Evolutionary conservation across 2,797 vertebrate species (phyloP).

Genomic region (Etheostoma perlongum): DNA sequence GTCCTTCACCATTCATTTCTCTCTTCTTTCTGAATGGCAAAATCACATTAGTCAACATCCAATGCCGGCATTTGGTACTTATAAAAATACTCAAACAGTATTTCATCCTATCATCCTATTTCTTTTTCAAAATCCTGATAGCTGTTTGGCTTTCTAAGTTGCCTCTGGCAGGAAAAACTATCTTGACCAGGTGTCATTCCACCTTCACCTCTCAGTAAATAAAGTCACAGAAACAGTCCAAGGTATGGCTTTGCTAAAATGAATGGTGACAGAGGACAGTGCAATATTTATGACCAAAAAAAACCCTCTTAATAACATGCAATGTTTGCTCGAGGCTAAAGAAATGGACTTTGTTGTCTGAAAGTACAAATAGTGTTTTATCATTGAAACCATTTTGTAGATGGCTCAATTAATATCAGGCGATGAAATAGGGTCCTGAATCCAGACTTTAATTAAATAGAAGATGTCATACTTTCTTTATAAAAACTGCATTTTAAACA

Average conservation of each 20-base stretch:
- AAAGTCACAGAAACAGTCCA: constrained; percentile 29
- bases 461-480: neutral
- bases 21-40: constrained; percentile 7
- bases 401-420: neutral
- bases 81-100: constrained; percentile 1
- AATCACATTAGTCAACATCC: constrained; percentile 20
- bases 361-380: neutral
- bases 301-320: constrained; percentile 24
- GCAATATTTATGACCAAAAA: constrained; percentile 44
- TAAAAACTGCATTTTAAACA: neutral
- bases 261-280: constrained; percentile 12
- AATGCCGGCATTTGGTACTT: neutral
- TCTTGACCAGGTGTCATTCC: constrained; percentile 35
- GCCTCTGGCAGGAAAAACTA: constrained; percentile 19
- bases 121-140: neutral
- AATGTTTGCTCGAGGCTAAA: neutral
- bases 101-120: neutral
- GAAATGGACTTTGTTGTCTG: constrained; percentile 2
- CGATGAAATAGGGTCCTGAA: neutral
- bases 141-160: constrained; percentile 23
- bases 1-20: constrained; percentile 4
- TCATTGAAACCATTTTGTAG: neutral
- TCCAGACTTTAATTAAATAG: neutral
- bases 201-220: constrained; percentile 43
- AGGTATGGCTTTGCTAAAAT: constrained; percentile 39